Base-by-base conservation (phyloP, 2,113 vertebrate species). In the Ciconia maguari region DNA sequence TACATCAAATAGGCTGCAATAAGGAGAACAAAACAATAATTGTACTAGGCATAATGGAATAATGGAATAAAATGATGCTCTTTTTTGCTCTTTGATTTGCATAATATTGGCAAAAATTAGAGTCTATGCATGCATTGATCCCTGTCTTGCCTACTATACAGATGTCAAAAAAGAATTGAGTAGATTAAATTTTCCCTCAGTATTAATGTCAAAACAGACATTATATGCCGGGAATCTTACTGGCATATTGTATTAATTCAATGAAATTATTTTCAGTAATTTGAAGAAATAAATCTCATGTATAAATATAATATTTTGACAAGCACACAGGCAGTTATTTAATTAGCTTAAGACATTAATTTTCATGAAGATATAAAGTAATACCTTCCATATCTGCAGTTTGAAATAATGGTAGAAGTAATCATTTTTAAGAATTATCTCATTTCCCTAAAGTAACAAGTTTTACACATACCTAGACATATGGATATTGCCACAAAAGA, bases 281-380 rank as follows among this genome's bases (percentile, higher is more conserved):
- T 94, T 72, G 78, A 72, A 93, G 48, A 64, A 94, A 84, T 82
- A 84, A 87, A 65, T 79, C 83, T 72, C 65, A 49, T 69, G 52
- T 88, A 89, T 89, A 92, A 94, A 91, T 82, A 87, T 9, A 87
- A 71, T 79, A 96, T 76, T 95, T 96, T 92, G 83, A 94, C 80
- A 95, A 87, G 57, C 65, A 82, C 17, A 51, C 65, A 91, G 82
- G 65, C 87, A 78, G 62, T 87, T 93, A 72, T 65, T 94, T 94
- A 82, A 96, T 92, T 94, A 83, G 68, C 55, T 92, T 9, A 75
- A 96, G 55, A 65, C 49, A 79, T 42, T 83, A 29, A 87, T 92
- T 94, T 49, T 84, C 57, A 46, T n/a, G 65, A 91, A 51, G 58
- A 71, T 64, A 57, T 32, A 15, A 85, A 84, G 25, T 69, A 77